Evolutionary conservation across 2,797 vertebrate species (phyloP).

Genomic region (Danionella dracula): DNA sequence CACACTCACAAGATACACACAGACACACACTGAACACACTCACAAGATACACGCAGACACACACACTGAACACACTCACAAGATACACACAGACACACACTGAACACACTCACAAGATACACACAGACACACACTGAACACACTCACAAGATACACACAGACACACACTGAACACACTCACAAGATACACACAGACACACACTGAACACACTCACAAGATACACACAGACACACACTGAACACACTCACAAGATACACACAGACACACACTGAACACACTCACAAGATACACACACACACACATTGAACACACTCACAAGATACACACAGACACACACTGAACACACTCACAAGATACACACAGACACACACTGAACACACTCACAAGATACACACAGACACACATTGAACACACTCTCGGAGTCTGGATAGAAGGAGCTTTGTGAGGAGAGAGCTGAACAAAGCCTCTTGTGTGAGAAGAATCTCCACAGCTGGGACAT

Average conservation of each 20-base stretch:
- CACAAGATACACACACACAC: background rate
- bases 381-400: background rate
- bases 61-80: too few relatives aligned
- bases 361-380: background rate
- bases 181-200: background rate
- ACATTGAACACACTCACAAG: too few relatives aligned
- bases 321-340: background rate
- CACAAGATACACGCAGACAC: too few relatives aligned
- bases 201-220: too few relatives aligned
- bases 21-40: background rate
- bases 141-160: background rate
- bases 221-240: background rate
- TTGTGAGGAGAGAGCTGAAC: constrained; percentile 68
- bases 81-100: background rate
- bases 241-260: too few relatives aligned
- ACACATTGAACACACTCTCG: background rate
- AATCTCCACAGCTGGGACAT: constrained; percentile 69
- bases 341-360: too few relatives aligned
- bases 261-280: background rate
- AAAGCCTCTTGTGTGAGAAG: constrained; percentile 69
- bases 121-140: background rate
- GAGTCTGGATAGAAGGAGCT: constrained; percentile 62
- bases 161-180: too few relatives aligned
- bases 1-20: too few relatives aligned
- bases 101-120: too few relatives aligned